phyloP scores from a whole-genome alignment of 2,888 invertebrate genomes.

The Parnassius apollo region DNA sequence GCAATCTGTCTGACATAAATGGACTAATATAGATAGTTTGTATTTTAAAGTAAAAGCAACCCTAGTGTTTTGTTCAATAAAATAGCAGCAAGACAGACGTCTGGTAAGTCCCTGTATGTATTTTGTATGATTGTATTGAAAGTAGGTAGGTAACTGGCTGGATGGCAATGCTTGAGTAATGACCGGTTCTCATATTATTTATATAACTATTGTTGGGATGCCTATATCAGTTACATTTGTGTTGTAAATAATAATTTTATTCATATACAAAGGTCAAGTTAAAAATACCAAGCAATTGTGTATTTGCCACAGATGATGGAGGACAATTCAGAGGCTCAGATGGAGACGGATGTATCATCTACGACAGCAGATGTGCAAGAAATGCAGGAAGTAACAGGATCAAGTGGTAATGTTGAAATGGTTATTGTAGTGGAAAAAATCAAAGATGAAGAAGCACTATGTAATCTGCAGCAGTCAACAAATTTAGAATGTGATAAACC shows the following conservation, averaged over 20 bases:
- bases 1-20: slow-evolving; percentile 33
- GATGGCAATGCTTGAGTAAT: slow-evolving; percentile 60
- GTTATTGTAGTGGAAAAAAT: slow-evolving; percentile 62
- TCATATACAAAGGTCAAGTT: slow-evolving; percentile 48
- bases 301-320: slow-evolving; percentile 65
- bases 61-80: slow-evolving; percentile 13
- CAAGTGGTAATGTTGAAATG: slow-evolving; percentile 59
- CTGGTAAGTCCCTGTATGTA: slow-evolving; percentile 64
- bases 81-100: slow-evolving; percentile 36
- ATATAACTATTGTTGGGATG: slow-evolving; percentile 47
- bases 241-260: slow-evolving; percentile 37
- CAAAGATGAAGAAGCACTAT: slow-evolving; percentile 38
- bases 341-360: slow-evolving; percentile 71
- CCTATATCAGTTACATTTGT: slow-evolving; percentile 33
- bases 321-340: slow-evolving; percentile 61
- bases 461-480: slow-evolving; percentile 37
- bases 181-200: slow-evolving; percentile 62
- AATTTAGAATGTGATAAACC: slow-evolving; percentile 31
- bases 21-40: slow-evolving; percentile 29
- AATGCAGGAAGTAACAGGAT: slow-evolving; percentile 52
- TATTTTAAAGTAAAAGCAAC: slow-evolving; percentile 26
- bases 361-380: slow-evolving; percentile 61
- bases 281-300: slow-evolving; percentile 47
- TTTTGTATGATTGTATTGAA: slow-evolving; percentile 63
- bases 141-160: slow-evolving; percentile 63